Evolutionary conservation across 2,113 vertebrate genomes (phyloP).

Genomic region (Nasalis larvatus): DNA sequence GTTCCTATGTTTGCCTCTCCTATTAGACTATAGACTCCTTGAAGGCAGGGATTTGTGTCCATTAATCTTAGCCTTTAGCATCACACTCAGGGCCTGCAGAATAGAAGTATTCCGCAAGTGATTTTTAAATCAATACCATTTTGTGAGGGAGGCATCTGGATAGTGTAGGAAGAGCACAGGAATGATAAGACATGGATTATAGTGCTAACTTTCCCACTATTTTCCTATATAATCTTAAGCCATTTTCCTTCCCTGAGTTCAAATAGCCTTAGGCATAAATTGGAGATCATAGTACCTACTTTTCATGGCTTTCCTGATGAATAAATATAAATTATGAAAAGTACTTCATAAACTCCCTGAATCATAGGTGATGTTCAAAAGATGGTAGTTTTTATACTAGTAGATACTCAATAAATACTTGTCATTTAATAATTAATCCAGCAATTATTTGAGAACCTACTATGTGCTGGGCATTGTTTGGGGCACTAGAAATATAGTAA

Average conservation of each 20-base stretch:
- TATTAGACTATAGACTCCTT: not conserved
- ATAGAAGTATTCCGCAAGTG: not conserved
- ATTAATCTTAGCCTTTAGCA: not conserved
- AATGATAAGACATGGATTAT: not conserved
- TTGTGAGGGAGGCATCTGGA: not conserved
- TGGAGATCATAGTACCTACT: not conserved
- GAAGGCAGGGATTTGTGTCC: not conserved
- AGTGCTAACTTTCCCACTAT: not conserved
- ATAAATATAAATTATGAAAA: not conserved
- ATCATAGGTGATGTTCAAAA: slow-evolving; percentile 5
- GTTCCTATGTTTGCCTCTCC: not conserved
- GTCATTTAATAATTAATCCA: not conserved
- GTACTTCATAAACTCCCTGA: not conserved
- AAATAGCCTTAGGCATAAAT: not conserved
- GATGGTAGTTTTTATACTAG: not conserved
- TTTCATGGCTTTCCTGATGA: not conserved
- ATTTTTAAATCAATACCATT: not conserved
- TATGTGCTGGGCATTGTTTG: not conserved
- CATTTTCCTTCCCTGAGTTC: not conserved
- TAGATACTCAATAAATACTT: slow-evolving; percentile 9
- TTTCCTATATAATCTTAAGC: not conserved
- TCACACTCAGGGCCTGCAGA: not conserved
- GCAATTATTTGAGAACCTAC: not conserved
- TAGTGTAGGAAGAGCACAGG: not conserved
- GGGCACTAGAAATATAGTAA: not conserved